Conservation (phyloP, 2,888 invertebrate genomes). For the Papilio elwesi region DNA sequence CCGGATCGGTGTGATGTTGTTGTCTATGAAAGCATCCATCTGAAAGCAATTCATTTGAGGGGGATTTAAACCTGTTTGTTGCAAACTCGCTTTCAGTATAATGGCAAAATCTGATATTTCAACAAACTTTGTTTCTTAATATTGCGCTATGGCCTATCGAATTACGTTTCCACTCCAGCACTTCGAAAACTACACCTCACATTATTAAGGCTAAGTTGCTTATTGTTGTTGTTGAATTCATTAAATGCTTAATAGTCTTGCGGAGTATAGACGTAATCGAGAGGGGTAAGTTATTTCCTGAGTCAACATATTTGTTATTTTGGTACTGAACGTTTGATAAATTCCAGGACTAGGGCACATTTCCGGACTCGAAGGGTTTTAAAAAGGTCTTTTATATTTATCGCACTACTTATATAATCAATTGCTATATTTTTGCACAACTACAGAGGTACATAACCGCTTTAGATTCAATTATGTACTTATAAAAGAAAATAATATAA, state of each 20-base stretch:
- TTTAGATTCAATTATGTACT: background rate
- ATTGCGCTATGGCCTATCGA: background rate
- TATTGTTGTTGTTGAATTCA: too few species aligned
- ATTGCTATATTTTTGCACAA: background rate
- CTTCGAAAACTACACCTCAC: background rate
- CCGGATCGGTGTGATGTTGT: slow-evolving; percentile 20
- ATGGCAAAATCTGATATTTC: slow-evolving; percentile 12
- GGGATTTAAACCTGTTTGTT: slow-evolving; percentile 25
- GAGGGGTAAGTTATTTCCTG: too few species aligned
- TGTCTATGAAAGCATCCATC: slow-evolving; percentile 31
- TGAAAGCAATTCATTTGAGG: slow-evolving; percentile 25
- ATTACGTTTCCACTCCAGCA: background rate
- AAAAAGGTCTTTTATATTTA: too few species aligned
- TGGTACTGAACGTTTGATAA: too few species aligned
- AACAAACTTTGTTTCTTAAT: background rate
- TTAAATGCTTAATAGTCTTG: too few species aligned
- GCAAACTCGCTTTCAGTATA: background rate
- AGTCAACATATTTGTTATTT: too few species aligned
- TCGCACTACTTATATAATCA: background rate
- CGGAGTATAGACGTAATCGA: too few species aligned
- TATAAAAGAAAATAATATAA: background rate
- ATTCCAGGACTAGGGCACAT: too few species aligned
- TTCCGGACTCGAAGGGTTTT: too few species aligned
- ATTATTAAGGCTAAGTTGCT: background rate
- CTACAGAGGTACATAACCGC: background rate